Evolutionary conservation across 2,888 invertebrate species (phyloP).

Genomic region (Erannis defoliaria): DNA sequence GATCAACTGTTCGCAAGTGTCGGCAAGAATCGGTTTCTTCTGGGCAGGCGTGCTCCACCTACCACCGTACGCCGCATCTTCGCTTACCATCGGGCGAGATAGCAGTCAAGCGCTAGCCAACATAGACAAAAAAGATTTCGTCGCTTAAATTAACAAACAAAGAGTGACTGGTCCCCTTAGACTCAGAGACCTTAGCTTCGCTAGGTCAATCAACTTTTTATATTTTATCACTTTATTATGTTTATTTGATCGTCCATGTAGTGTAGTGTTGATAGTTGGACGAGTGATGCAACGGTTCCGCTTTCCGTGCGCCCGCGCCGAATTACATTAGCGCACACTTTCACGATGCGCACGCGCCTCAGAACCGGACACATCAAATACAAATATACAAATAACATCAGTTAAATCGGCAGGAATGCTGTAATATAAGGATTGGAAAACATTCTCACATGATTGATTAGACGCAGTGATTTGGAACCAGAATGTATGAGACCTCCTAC

Average conservation of each 20-base stretch:
- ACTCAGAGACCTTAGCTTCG: not conserved
- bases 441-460: not conserved
- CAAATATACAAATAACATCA: too few species aligned
- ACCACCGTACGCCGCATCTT: too few species aligned
- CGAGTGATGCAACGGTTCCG: constrained; percentile 70
- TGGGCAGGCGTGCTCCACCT: too few species aligned
- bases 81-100: too few species aligned
- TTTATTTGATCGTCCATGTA: not conserved
- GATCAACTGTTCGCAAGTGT: too few species aligned
- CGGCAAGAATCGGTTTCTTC: too few species aligned
- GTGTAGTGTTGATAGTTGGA: constrained; percentile 23
- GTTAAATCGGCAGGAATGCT: constrained; percentile 15
- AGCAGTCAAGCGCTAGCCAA: too few species aligned
- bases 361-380: not conserved
- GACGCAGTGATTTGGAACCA: too few species aligned
- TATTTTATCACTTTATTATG: not conserved
- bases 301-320: constrained; percentile 67
- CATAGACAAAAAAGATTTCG: too few species aligned
- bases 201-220: not conserved
- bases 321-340: constrained; percentile 68
- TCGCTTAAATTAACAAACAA: too few species aligned
- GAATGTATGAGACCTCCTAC: too few species aligned
- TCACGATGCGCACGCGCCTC: constrained; percentile 61
- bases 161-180: too few species aligned
- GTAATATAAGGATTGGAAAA: not conserved